Base-by-base conservation (phyloP, 2,888 invertebrate species). In the Anoplius nigerrimus region DNA sequence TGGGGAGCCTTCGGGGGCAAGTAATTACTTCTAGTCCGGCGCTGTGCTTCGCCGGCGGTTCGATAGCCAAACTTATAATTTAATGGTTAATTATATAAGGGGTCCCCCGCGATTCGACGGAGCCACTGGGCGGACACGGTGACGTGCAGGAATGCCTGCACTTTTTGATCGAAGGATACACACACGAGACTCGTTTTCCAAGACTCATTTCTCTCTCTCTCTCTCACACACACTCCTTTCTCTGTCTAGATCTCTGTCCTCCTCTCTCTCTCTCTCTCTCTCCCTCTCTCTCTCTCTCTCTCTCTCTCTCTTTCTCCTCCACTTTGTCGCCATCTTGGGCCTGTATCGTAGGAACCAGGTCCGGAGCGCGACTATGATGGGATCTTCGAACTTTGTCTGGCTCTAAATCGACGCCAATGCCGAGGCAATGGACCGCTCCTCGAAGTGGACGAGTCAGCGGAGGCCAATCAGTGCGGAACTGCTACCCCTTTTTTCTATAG, bases 31-130 rank as follows among this genome's bases (percentile, higher is more conserved):
- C 84, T 86, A 86, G 84, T 79, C 84, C 82, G 79, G 72, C 66
- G 82, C 79, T 80, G 80, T 75, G 76, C 84, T 82, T 83, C 77
- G 79, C 85, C 77, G 80, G 80, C 80, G 80, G 80, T 83, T 83
- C 87, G 86, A 88, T 87, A 87, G 85, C 87, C 86, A 84, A 88
- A 88, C 87, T 88, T 88, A 87, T 88, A 88, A 88, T 88, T 88
- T 88, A 88, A 87, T 87, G 87, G 85, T 88, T 88, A 88, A 88
- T 88, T 88, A 88, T 87, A 88, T 86, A 87, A 88, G 86, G 85
- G 86, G 84, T 80, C 82, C 81, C 82, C 83, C 80, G 85, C 84
- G 86, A 88, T 87, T 84, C 86, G 85, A 82, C 78, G 79, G 79
- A 87, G 87, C 88, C 88, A 88, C 88, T 88, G 88, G 88, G 88